These are phyloP conservation scores for Drosophila mettleri DNA, from an alignment of 2,888 invertebrate species.

Conservation along the genomic window DNA sequence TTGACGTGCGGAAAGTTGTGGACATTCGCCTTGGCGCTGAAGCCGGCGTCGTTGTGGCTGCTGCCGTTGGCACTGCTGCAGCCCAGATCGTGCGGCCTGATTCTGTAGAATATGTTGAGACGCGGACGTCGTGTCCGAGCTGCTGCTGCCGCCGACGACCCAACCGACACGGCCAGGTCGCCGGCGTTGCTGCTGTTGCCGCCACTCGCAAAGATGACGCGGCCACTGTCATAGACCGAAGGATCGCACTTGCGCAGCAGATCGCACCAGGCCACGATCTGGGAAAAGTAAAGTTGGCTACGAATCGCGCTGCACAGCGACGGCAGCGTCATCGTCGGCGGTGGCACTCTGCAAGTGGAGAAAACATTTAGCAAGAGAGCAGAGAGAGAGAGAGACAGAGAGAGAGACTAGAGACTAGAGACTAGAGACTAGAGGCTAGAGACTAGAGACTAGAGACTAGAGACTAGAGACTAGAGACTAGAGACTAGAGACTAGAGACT, in stretches of 20 bases:
- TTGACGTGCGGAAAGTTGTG: conserved; percentile 85
- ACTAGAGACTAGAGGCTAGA: neutral
- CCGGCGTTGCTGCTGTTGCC: conserved; percentile 64
- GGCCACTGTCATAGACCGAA: conserved; percentile 85
- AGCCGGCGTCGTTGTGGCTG: conserved; percentile 72
- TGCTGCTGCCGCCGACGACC: conserved; percentile 8
- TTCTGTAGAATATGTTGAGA: conserved; percentile 84
- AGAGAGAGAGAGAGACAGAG: no score
- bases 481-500: no score
- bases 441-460: neutral
- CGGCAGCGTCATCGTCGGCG: conserved; percentile 88
- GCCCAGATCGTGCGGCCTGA: conserved; percentile 82
- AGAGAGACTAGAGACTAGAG: neutral
- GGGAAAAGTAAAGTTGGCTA: conserved; percentile 98
- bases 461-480: no score
- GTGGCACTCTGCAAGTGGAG: conserved; percentile 85
- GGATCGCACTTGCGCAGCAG: conserved; percentile 83
- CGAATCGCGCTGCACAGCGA: conserved; percentile 96
- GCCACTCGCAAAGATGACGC: conserved; percentile 79
- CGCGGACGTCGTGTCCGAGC: conserved; percentile 73
- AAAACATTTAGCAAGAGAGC: neutral
- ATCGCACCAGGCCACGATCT: conserved; percentile 95
- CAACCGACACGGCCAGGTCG: conserved; percentile 65
- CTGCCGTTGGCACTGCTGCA: conserved; percentile 58
- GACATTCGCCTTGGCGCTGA: conserved; percentile 84